Percentiles rank a stretch among this genome's conserved stretches.
These are phyloP conservation scores for Siphamia tubifer DNA, from an alignment of 2,113 vertebrate species.

Conservation along the genomic window DNA sequence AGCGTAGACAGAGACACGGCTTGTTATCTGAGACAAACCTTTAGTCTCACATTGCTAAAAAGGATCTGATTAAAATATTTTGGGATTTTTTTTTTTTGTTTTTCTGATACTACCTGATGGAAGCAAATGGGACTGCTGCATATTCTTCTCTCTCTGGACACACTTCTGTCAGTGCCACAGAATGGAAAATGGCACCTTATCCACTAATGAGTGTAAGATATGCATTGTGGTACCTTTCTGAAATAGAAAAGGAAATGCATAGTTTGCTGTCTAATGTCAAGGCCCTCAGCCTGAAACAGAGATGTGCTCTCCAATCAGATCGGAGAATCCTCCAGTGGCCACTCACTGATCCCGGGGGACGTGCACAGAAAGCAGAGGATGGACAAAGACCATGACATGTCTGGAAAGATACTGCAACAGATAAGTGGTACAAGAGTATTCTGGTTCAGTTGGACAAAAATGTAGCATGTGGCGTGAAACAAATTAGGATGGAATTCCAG, in stretches of 20 bases:
- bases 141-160: conserved; percentile 1
- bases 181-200: conserved; percentile 10
- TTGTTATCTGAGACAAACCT: conserved; percentile 23
- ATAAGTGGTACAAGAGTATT: too few species aligned
- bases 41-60: conserved; percentile 18
- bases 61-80: conserved; percentile 37
- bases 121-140: background rate
- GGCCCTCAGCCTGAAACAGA: background rate
- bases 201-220: conserved; percentile 37
- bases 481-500: too few species aligned
- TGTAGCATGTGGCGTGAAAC: too few species aligned
- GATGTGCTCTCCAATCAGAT: conserved; percentile 7
- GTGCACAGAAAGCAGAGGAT: background rate
- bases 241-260: conserved; percentile 17
- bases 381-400: background rate
- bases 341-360: background rate
- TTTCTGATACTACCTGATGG: background rate
- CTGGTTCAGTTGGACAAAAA: too few species aligned
- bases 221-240: conserved; percentile 22
- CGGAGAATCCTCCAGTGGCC: conserved; percentile 1
- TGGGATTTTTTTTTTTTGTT: background rate
- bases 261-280: background rate
- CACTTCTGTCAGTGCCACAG: background rate
- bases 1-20: background rate
- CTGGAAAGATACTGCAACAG: background rate